Conservation (phyloP, 2,113 vertebrate species). For the Rhegmatorhina hoffmannsi region DNA sequence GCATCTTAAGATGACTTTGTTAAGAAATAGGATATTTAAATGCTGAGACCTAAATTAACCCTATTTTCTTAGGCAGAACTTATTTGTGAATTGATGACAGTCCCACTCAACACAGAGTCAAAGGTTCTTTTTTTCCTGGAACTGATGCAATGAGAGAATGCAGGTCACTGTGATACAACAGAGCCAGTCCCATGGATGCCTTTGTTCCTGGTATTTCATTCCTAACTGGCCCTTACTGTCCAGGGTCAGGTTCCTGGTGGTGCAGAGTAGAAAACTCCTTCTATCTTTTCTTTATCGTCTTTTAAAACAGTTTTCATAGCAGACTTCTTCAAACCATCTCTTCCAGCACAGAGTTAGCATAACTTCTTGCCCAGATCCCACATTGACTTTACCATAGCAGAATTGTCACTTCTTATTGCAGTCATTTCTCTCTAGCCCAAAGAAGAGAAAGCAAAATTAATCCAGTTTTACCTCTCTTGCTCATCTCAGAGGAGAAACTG, state of each 20-base stretch:
- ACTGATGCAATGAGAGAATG: not conserved
- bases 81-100: not conserved
- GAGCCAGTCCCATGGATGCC: rapidly evolving
- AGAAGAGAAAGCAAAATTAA: not conserved
- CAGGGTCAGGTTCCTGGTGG: not conserved
- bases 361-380: not conserved
- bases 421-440: not conserved
- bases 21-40: not conserved
- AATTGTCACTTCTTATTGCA: not conserved
- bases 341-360: not conserved
- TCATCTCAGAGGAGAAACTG: not conserved
- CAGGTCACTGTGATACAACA: not conserved
- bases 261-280: not conserved
- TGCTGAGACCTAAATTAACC: not conserved
- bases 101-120: not conserved
- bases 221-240: not conserved
- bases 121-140: not conserved
- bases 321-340: not conserved
- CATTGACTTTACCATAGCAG: not conserved
- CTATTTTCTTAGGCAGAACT: not conserved
- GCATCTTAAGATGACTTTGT: not conserved
- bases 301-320: not conserved
- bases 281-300: not conserved
- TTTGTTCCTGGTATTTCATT: not conserved
- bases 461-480: not conserved